Base-by-base conservation (phyloP, 2,888 invertebrate genomes). In the Limnephilus rhombicus region DNA sequence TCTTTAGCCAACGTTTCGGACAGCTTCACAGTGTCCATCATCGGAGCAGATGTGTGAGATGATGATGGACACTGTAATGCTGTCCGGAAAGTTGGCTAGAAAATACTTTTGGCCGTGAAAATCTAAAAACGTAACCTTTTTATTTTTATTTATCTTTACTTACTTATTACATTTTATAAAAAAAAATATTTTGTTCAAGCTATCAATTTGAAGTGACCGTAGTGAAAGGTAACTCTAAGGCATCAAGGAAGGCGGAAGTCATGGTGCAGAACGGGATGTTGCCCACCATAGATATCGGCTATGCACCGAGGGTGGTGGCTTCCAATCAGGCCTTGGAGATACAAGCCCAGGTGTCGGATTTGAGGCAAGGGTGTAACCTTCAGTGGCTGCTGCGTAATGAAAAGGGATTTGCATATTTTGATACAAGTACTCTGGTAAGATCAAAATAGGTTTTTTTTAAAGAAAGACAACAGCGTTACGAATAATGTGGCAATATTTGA, bases 281-380 rank as follows among this genome's bases (percentile, higher is more conserved):
- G n/a, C 93, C 93, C 5, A 37, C 83, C 7, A 93, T 93, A 45
- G 93, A 93, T 11, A 34, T 93, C 15, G 91, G 85, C 12, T 86
- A n/a, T 24, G 80, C 81, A 1, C 81, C 87, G 24, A 88, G 90
- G 81, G 41, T 90, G 9, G 89, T 89, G 2, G 90, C 91, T n/a
- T 91, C 93, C 29, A 91, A 91, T 18, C 49, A 88, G 24, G 41
- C 93, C 9, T 53, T 93, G 41, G 93, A 92, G 85, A 91, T 93
- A 24, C 92, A 90, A 89, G 91, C 93, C 2, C 91, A 91, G 85
- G 92, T 93, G 11, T 92, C 83, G 34, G 93, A 93, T 37, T 85
- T 93, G 85, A 90, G 92, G 81, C 90, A 93, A 29, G 91, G 91
- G 11, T 93, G 93, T 82, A 91, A 89, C 37, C 82, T 93, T 15